Percentiles rank a stretch among this genome's conserved stretches.
Conservation (phyloP, 2,113 vertebrate species). For the Silurus asotus region DNA sequence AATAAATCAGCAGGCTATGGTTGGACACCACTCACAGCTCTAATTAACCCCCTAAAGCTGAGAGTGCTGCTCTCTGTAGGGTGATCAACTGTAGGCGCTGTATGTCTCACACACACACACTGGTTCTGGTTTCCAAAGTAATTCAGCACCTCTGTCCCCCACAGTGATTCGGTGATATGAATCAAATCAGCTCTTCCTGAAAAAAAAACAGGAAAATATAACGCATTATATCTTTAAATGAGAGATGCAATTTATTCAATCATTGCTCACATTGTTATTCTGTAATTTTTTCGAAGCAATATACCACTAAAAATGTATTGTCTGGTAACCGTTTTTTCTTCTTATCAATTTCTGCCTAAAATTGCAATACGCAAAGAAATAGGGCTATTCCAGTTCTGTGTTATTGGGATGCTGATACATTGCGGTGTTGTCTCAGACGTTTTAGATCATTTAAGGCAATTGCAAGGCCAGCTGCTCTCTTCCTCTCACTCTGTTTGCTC, state of each 20-base stretch:
- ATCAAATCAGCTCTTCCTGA: not conserved
- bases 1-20: slow-evolving; percentile 45
- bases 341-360: not conserved
- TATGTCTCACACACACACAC: not conserved
- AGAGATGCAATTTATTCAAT: not conserved
- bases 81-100: slow-evolving; percentile 32
- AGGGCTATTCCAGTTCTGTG: not conserved
- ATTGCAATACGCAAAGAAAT: not conserved
- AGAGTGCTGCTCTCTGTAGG: slow-evolving; percentile 27
- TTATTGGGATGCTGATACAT: slow-evolving; percentile 17
- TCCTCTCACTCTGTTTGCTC: not conserved
- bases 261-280: not conserved
- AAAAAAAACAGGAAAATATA: not conserved
- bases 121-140: slow-evolving; percentile 1
- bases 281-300: not conserved
- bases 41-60: slow-evolving; percentile 50
- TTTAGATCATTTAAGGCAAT: slow-evolving; percentile 20
- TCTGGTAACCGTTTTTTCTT: not conserved
- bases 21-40: slow-evolving; percentile 32
- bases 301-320: not conserved
- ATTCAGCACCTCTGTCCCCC: not conserved
- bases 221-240: not conserved
- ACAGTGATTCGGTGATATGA: not conserved
- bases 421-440: slow-evolving; percentile 14
- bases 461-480: slow-evolving; percentile 21